A percentile compares a stretch with the other conserved stretches of the same genome.
phyloP scores from a whole-genome alignment of 2,797 vertebrate species.

The Megalops cyprinoides region DNA sequence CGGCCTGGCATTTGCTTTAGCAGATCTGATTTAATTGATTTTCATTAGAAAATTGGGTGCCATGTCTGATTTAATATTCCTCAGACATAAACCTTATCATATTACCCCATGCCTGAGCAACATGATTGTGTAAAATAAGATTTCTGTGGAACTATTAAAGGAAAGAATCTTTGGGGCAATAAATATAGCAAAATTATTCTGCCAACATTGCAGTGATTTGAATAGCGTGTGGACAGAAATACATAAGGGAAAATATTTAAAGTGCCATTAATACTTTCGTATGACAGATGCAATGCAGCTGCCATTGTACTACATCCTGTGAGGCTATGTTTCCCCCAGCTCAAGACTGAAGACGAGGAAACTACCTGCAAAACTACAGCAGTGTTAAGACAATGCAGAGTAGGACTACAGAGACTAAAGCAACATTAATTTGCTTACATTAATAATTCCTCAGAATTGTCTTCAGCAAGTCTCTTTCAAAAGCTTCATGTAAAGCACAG shows the following conservation, averaged over 20 bases:
- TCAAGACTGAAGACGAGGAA: neutral
- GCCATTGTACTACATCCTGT: neutral
- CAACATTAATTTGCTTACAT: neutral
- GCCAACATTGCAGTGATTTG: neutral
- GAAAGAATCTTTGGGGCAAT: neutral
- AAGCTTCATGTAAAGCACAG: neutral
- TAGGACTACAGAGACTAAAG: neutral
- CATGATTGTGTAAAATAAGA: neutral
- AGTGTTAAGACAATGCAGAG: neutral
- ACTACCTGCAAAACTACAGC: neutral
- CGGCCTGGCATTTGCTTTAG: neutral
- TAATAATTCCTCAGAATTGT: neutral
- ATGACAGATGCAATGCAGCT: neutral
- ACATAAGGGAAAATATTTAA: neutral
- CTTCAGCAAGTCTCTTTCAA: neutral
- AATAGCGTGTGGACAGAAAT: neutral
- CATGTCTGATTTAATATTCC: neutral
- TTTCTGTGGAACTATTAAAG: neutral
- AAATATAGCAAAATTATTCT: neutral
- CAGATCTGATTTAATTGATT: neutral
- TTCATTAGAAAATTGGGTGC: neutral
- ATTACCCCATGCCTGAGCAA: neutral
- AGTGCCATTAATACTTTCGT: neutral
- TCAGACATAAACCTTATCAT: neutral
- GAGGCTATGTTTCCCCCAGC: neutral